phyloP scores from a whole-genome alignment of 2,888 invertebrate genomes.

The Nasonia oneida region DNA sequence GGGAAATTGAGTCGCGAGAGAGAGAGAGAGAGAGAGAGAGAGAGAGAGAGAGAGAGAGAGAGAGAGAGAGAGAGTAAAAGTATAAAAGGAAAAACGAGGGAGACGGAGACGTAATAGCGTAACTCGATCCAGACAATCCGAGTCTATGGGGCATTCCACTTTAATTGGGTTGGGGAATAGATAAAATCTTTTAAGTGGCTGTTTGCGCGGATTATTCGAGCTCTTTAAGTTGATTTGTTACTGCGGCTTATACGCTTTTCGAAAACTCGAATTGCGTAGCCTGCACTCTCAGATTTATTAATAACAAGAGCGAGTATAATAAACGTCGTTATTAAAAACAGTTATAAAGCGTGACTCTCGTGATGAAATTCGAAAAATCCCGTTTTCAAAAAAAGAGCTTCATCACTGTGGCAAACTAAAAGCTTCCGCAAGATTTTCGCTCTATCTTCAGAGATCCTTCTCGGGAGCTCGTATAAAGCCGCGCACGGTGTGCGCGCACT shows the following conservation, averaged over 20 bases:
- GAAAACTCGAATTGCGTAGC: too few species aligned
- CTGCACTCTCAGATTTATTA: too few species aligned
- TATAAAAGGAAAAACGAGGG: background rate
- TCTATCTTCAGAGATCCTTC: background rate
- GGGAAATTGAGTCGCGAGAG: too few species aligned
- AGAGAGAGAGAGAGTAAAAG: too few species aligned
- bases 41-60: too few species aligned
- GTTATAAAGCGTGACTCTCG: too few species aligned
- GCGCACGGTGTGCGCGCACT: too few species aligned
- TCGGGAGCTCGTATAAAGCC: background rate
- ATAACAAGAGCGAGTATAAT: background rate
- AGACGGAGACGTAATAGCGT: conserved; percentile 28
- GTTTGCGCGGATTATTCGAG: background rate
- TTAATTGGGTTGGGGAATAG: conserved; percentile 33
- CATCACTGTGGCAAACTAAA: background rate
- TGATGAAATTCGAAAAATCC: background rate
- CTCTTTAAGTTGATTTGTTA: conserved; percentile 13
- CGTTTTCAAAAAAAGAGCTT: background rate
- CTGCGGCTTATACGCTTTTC: background rate
- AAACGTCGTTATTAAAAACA: background rate
- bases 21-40: too few species aligned
- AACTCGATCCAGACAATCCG: conserved; percentile 33
- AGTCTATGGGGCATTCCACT: conserved; percentile 32
- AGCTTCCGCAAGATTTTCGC: conserved; percentile 39
- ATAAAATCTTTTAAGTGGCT: conserved; percentile 28